Conservation (phyloP, 1,140 invertebrate species). For the Melitaea cinxia region DNA sequence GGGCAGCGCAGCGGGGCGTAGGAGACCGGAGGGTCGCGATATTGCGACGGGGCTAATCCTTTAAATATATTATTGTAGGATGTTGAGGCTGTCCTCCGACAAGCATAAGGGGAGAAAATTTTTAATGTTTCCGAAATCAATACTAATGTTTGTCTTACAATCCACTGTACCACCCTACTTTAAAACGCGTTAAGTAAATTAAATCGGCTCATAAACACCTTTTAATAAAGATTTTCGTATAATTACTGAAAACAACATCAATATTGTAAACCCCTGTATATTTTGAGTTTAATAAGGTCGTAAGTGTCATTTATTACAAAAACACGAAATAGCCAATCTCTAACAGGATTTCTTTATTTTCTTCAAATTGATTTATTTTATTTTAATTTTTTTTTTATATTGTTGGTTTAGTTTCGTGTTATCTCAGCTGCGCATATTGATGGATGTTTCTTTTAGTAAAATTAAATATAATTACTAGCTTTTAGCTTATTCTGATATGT, state of each 20-base stretch:
- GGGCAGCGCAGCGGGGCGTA: conserved; percentile 55
- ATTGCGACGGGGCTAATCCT: conserved; percentile 82
- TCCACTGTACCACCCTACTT: conserved; percentile 32
- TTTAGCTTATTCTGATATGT: too few species aligned
- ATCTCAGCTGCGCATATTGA: too few species aligned
- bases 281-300: too few species aligned
- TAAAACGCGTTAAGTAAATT: conserved; percentile 21
- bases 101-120: conserved; percentile 60
- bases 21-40: conserved; percentile 73
- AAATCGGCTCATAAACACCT: background rate
- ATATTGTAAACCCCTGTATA: background rate
- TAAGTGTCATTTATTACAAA: too few species aligned
- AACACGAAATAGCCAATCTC: too few species aligned
- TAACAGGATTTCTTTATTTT: too few species aligned
- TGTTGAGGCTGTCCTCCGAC: conserved; percentile 62
- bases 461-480: too few species aligned
- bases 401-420: too few species aligned
- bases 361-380: too few species aligned
- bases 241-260: background rate
- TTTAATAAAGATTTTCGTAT: background rate
- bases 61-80: conserved; percentile 81
- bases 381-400: too few species aligned
- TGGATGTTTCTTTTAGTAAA: too few species aligned
- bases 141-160: conserved; percentile 61
- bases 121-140: conserved; percentile 72